These are phyloP conservation scores for Coracias cyanogaster DNA, from an alignment of 2,797 vertebrate species.

Conservation along the genomic window DNA sequence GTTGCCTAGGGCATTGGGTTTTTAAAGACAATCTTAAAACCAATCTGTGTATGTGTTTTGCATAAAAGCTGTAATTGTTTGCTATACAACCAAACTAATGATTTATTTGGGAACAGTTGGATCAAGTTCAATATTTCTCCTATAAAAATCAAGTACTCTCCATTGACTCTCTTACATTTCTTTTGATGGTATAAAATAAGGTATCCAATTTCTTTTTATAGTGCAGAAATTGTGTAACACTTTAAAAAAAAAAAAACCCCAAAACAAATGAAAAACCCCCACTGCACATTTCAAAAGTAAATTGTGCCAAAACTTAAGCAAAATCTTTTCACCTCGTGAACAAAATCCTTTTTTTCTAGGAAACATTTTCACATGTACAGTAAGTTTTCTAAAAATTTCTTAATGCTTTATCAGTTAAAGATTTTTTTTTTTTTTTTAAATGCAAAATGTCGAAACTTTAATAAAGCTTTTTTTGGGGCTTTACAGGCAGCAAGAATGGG, in stretches of 20 bases:
- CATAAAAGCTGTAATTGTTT: not conserved
- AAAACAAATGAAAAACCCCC: not conserved
- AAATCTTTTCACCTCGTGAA: not conserved
- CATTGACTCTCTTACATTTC: not conserved
- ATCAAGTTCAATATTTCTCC: not conserved
- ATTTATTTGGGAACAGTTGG: not conserved
- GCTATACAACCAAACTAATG: not conserved
- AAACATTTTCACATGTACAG: not conserved
- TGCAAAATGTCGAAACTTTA: conserved; percentile 56
- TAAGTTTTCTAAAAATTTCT: not conserved
- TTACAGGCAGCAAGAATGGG: conserved; percentile 94
- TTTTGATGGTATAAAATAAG: not conserved
- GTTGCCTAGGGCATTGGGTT: not conserved
- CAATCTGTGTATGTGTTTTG: not conserved
- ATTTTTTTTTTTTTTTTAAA: not conserved
- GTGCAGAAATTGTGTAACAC: not conserved
- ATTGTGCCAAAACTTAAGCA: not conserved
- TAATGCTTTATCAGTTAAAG: not conserved
- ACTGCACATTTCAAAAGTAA: not conserved
- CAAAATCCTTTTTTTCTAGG: not conserved
- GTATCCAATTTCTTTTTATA: not conserved
- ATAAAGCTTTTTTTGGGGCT: conserved; percentile 59
- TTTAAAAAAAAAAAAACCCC: not conserved
- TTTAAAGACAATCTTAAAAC: not conserved
- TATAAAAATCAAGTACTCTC: not conserved